phyloP scores from a whole-genome alignment of 1,140 invertebrate species.

The Drosophila equinoxialis region DNA sequence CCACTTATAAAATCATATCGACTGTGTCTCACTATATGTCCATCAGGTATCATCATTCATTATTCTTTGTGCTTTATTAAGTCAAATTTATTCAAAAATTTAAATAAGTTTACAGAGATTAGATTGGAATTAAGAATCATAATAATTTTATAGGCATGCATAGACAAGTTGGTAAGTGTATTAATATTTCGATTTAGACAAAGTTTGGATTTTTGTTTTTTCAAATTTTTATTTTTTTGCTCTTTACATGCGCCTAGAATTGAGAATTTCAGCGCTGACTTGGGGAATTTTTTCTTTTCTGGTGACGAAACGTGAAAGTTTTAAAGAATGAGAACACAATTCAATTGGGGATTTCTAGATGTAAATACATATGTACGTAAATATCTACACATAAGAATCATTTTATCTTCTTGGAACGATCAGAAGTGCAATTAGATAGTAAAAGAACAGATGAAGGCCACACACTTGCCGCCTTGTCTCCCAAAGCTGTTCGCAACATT shows the following conservation, averaged over 20 bases:
- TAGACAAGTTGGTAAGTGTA: neutral
- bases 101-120: too few relatives aligned
- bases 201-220: neutral
- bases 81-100: too few relatives aligned
- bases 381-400: too few relatives aligned
- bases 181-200: neutral
- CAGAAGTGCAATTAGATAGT: neutral
- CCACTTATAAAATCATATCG: neutral
- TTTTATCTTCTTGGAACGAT: neutral
- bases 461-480: neutral
- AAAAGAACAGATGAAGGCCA: neutral
- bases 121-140: too few relatives aligned
- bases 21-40: neutral
- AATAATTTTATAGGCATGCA: too few relatives aligned
- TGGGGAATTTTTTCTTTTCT: neutral
- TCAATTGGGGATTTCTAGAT: neutral
- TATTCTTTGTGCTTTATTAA: too few relatives aligned
- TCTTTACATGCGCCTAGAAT: neutral
- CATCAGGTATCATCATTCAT: too few relatives aligned
- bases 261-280: neutral
- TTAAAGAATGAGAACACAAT: neutral
- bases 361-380: too few relatives aligned
- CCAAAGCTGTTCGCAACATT: neutral
- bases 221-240: neutral
- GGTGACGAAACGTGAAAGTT: neutral